Conservation (phyloP, 2,888 invertebrate genomes). For the Venusia cambrica region DNA sequence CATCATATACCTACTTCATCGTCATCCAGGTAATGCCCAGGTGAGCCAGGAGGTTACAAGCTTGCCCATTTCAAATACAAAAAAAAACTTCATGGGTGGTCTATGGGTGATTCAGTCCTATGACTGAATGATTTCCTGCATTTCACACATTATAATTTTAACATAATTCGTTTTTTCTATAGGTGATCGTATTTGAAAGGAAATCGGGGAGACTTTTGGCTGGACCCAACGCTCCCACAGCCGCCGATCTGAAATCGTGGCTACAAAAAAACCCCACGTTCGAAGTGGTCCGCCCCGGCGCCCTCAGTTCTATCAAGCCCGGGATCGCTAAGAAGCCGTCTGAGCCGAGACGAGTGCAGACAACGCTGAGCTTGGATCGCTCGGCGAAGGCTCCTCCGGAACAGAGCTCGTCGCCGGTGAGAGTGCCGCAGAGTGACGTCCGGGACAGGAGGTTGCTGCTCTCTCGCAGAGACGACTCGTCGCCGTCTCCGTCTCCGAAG, state of each 20-base stretch:
- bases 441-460: slow-evolving; percentile 42
- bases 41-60: too few species aligned
- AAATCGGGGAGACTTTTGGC: slow-evolving; percentile 87
- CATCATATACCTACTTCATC: too few species aligned
- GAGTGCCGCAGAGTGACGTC: slow-evolving; percentile 37
- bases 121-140: too few species aligned
- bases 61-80: too few species aligned
- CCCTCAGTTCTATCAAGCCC: slow-evolving; percentile 68
- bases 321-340: slow-evolving; percentile 54
- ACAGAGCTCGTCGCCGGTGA: slow-evolving; percentile 40
- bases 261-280: slow-evolving; percentile 92
- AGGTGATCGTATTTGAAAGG: slow-evolving; percentile 91
- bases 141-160: too few species aligned
- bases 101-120: too few species aligned
- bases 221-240: slow-evolving; percentile 91
- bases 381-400: slow-evolving; percentile 51
- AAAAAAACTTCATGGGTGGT: too few species aligned
- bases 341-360: slow-evolving; percentile 65
- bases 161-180: slow-evolving; percentile 36
- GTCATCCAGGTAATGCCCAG: too few species aligned
- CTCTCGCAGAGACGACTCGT: slow-evolving; percentile 47
- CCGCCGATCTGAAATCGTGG: slow-evolving; percentile 90
- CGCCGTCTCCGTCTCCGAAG: slow-evolving; percentile 40
- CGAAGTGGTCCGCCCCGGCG: slow-evolving; percentile 89
- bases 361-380: slow-evolving; percentile 71